Evolutionary conservation across 1,140 invertebrate genomes (phyloP).

Genomic region (Aphaenogaster ashmeadi): DNA sequence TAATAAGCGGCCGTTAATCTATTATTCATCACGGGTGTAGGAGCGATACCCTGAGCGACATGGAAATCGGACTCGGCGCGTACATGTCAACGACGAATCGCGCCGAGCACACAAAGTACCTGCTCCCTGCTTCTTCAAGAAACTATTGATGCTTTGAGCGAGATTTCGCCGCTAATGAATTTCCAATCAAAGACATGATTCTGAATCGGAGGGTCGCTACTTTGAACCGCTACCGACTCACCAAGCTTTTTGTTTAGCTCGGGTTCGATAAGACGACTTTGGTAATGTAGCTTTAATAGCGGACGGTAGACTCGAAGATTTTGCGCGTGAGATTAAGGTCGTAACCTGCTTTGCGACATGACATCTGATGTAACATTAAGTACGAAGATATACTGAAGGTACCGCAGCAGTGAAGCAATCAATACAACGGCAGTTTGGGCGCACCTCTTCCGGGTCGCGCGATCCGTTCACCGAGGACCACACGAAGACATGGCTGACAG

Average conservation of each 20-base stretch:
- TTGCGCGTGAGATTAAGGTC: constrained; percentile 23
- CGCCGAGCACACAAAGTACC: constrained; percentile 34
- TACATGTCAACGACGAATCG: constrained; percentile 53
- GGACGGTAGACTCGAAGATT: not conserved
- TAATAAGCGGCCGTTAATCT: constrained; percentile 84
- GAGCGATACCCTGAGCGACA: constrained; percentile 76
- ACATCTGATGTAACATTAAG: constrained; percentile 5
- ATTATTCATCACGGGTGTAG: constrained; percentile 81
- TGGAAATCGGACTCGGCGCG: constrained; percentile 72
- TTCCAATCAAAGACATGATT: not conserved
- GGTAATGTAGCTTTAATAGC: constrained; percentile 4
- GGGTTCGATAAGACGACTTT: not conserved
- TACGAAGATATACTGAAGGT: constrained; percentile 14
- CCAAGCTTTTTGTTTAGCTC: not conserved
- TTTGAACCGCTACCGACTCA: not conserved
- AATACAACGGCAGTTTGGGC: constrained; percentile 49
- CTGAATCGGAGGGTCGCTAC: not conserved
- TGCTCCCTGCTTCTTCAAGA: not conserved
- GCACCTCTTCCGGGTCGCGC: constrained; percentile 59
- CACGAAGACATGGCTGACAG: constrained; percentile 52
- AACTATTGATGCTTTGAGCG: not conserved
- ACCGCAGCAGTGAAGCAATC: constrained; percentile 27
- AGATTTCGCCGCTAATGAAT: constrained; percentile 5
- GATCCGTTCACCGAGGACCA: constrained; percentile 40
- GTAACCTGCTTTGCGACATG: not conserved